A percentile compares a stretch with the other conserved stretches of the same genome.
Evolutionary conservation across 2,113 vertebrate genomes (phyloP).

Genomic region (Anolis sagrei): DNA sequence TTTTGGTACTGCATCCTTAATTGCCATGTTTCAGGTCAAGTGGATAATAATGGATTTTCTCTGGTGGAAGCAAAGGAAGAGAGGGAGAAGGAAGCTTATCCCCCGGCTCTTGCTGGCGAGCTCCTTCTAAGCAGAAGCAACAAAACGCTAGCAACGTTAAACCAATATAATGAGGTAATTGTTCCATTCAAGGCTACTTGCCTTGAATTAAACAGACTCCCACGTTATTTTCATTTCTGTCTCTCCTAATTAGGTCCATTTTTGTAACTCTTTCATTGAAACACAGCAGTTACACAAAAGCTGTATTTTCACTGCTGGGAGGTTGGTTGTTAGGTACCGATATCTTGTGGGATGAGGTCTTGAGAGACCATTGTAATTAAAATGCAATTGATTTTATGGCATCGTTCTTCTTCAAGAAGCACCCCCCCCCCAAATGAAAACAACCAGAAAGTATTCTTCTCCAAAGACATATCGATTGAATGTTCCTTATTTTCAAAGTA

Average conservation of each 20-base stretch:
- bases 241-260: conserved; percentile 63
- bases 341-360: conserved; percentile 31
- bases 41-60: conserved; percentile 51
- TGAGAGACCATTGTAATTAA: conserved; percentile 74
- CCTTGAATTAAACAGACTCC: conserved; percentile 71
- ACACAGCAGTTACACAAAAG: conserved; percentile 50
- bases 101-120: conserved; percentile 32
- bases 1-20: conserved; percentile 60
- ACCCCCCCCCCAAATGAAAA: not conserved
- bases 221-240: conserved; percentile 69
- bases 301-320: conserved; percentile 57
- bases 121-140: conserved; percentile 20
- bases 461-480: conserved; percentile 35
- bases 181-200: conserved; percentile 65
- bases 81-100: conserved; percentile 6
- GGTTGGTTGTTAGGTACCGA: conserved; percentile 48
- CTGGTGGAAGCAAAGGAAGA: conserved; percentile 19
- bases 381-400: conserved; percentile 73
- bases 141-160: conserved; percentile 55
- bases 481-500: conserved; percentile 51
- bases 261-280: conserved; percentile 70
- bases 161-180: conserved; percentile 67
- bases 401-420: conserved; percentile 61
- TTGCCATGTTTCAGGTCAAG: conserved; percentile 66
- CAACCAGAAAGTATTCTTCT: no score